phyloP scores from a whole-genome alignment of 2,113 vertebrate genomes.

The Polypterus bichir region DNA sequence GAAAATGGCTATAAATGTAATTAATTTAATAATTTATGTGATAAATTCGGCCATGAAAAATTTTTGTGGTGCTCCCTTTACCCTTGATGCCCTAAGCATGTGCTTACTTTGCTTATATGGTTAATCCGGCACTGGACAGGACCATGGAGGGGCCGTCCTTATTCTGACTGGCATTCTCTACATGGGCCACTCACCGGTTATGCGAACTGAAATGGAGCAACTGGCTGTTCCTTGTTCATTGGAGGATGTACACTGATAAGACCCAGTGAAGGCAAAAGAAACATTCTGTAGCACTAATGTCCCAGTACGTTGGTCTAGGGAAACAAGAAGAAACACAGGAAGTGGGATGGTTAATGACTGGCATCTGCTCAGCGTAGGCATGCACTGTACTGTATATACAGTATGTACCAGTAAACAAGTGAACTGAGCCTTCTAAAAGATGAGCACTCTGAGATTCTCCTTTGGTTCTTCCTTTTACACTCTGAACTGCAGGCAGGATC shows the following conservation, averaged over 20 bases:
- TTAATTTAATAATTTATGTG: constrained; percentile 18
- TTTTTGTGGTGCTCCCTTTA: neutral
- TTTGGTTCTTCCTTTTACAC: too few relatives aligned
- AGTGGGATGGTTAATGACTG: neutral
- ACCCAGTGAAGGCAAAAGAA: constrained; percentile 39
- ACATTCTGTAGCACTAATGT: constrained; percentile 44
- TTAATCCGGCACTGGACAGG: neutral
- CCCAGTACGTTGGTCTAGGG: constrained; percentile 42
- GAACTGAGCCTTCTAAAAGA: neutral
- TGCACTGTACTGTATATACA: neutral
- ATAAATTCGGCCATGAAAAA: constrained; percentile 1
- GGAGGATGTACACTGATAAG: constrained; percentile 42
- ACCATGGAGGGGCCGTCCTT: neutral
- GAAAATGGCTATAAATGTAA: too few relatives aligned
- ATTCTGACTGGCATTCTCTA: neutral
- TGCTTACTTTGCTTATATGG: neutral
- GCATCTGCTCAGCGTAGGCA: neutral
- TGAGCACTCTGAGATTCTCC: neutral
- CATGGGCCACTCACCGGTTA: constrained; percentile 32
- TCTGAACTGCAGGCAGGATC: too few relatives aligned
- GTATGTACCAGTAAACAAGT: neutral
- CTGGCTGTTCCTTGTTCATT: constrained; percentile 40
- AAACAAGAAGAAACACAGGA: constrained; percentile 4
- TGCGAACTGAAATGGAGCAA: constrained; percentile 40
- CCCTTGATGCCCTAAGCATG: too few relatives aligned